Percentiles rank a stretch among this genome's conserved stretches.
Conservation (phyloP, 2,113 vertebrate genomes). For the Xiphophorus maculatus region DNA sequence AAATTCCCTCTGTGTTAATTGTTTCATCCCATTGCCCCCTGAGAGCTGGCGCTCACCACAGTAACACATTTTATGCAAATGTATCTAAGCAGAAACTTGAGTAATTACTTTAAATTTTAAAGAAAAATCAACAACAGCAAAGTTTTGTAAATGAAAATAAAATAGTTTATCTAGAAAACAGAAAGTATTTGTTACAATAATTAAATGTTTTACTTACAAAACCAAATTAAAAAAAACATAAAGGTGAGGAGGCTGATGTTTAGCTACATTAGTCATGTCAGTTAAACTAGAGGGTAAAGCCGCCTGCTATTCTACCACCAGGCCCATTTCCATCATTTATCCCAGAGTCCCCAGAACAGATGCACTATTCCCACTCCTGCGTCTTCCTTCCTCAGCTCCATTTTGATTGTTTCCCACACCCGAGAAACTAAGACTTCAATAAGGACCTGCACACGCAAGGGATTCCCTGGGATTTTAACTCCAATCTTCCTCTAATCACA, state of each 20-base stretch:
- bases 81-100: conserved; percentile 14
- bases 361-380: conserved; percentile 33
- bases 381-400: conserved; percentile 12
- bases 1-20: neutral
- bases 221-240: conserved; percentile 10
- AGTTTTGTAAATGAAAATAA: neutral
- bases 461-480: conserved; percentile 61
- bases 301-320: conserved; percentile 16
- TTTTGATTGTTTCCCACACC: conserved; percentile 62
- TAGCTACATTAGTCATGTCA: conserved; percentile 25
- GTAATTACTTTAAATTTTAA: conserved; percentile 28
- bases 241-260: conserved; percentile 23
- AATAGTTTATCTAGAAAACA: neutral
- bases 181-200: neutral
- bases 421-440: conserved; percentile 58
- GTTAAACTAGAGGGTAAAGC: conserved; percentile 24
- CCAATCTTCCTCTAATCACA: conserved; percentile 68
- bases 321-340: conserved; percentile 20
- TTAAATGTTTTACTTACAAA: neutral
- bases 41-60: neutral
- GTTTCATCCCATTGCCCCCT: conserved; percentile 11
- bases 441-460: conserved; percentile 46
- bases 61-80: conserved; percentile 6
- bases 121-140: conserved; percentile 5
- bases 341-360: conserved; percentile 38